These are phyloP conservation scores for Nasonia giraulti DNA, from an alignment of 1,140 invertebrate genomes.

Conservation along the genomic window DNA sequence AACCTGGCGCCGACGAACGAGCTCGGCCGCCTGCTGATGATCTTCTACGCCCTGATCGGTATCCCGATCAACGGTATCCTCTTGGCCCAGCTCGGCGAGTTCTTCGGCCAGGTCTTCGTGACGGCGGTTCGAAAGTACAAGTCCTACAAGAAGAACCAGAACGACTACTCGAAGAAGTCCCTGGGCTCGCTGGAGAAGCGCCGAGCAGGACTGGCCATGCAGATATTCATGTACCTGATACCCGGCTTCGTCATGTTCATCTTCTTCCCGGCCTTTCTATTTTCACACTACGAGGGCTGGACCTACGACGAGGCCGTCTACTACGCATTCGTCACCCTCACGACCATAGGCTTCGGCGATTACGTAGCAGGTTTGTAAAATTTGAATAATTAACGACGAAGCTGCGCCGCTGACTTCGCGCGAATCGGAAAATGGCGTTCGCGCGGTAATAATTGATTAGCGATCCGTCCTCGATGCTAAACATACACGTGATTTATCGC, in stretches of 20 bases:
- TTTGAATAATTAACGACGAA: too few species aligned
- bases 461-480: not conserved
- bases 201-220: slow-evolving; percentile 82
- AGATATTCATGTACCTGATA: slow-evolving; percentile 86
- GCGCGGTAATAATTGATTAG: not conserved
- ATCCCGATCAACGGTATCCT: slow-evolving; percentile 95
- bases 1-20: slow-evolving; percentile 90
- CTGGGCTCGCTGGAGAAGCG: slow-evolving; percentile 76
- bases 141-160: slow-evolving; percentile 79
- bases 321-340: slow-evolving; percentile 93
- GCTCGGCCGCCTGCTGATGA: slow-evolving; percentile 89
- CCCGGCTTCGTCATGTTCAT: slow-evolving; percentile 93
- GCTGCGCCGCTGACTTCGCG: too few species aligned
- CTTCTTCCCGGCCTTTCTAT: slow-evolving; percentile 92
- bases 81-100: slow-evolving; percentile 85
- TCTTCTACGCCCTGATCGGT: slow-evolving; percentile 94
- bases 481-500: not conserved
- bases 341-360: slow-evolving; percentile 96
- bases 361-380: slow-evolving; percentile 84
- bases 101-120: slow-evolving; percentile 86
- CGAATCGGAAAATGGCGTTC: too few species aligned
- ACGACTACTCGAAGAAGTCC: slow-evolving; percentile 62
- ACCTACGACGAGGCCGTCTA: slow-evolving; percentile 92
- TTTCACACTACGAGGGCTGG: slow-evolving; percentile 92
- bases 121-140: slow-evolving; percentile 86